A percentile compares a stretch with the other conserved stretches of the same genome.
phyloP scores from a whole-genome alignment of 2,888 invertebrate genomes.

The Orthonychiurus folsomi region DNA sequence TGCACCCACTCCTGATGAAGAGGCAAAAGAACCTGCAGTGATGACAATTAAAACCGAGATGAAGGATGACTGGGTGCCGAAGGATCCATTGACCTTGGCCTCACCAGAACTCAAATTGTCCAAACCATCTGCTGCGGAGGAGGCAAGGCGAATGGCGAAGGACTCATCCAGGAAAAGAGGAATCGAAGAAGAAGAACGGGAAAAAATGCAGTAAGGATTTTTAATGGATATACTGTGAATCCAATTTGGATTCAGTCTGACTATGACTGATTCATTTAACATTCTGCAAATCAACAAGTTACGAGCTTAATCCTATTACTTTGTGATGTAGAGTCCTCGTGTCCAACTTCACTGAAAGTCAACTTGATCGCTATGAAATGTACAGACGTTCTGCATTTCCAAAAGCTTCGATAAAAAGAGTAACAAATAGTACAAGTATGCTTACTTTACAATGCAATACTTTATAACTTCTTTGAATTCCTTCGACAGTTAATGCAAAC shows the following conservation, averaged over 20 bases:
- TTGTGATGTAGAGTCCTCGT: slow-evolving; percentile 67
- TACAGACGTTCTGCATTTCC: slow-evolving; percentile 94
- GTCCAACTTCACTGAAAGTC: slow-evolving; percentile 97
- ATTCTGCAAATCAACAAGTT: not conserved
- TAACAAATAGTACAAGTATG: too few relatives aligned
- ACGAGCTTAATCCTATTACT: slow-evolving; percentile 16
- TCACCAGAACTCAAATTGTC: not conserved
- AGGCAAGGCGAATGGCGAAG: not conserved
- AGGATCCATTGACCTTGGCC: not conserved
- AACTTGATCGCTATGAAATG: slow-evolving; percentile 97
- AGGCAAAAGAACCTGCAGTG: not conserved
- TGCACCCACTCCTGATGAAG: not conserved
- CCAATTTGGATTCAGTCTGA: not conserved
- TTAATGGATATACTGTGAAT: not conserved
- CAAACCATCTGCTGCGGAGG: not conserved
- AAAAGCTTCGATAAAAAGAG: slow-evolving; percentile 89
- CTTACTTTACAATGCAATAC: not conserved
- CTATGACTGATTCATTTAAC: not conserved
- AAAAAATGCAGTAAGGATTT: slow-evolving; percentile 81
- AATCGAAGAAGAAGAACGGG: slow-evolving; percentile 84
- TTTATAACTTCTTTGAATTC: not conserved
- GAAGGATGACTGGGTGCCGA: not conserved
- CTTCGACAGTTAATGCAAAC: slow-evolving; percentile 78
- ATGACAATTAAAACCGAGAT: not conserved
- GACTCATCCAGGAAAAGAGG: slow-evolving; percentile 56